Evolutionary conservation across 92 coral and sea anemone genomes (phyloP).

Genomic region (Phymanthus crucifer): DNA sequence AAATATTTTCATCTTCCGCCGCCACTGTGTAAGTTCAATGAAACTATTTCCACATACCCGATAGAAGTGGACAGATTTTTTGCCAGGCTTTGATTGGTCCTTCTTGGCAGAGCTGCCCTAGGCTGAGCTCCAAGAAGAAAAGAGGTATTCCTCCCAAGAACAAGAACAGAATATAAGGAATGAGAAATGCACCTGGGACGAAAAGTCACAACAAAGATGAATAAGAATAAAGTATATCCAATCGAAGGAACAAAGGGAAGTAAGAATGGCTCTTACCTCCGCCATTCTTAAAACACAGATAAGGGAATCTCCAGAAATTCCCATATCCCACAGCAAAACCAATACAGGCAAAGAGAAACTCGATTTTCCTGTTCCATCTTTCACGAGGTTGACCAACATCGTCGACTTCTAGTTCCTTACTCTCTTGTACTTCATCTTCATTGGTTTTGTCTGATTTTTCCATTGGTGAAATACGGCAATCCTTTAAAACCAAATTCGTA

Average conservation of each 20-base stretch:
- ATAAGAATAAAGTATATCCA: too few species aligned
- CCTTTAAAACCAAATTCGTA: background rate
- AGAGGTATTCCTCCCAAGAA: constrained; percentile 78
- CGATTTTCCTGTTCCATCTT: constrained; percentile 82
- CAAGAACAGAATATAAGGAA: constrained; percentile 82
- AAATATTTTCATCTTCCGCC: too few species aligned
- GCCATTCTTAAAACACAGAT: constrained; percentile 93
- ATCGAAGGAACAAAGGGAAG: too few species aligned
- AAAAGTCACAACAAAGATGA: background rate
- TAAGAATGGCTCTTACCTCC: constrained; percentile 82
- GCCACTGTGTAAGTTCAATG: too few species aligned
- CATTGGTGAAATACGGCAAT: constrained; percentile 13
- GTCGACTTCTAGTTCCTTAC: background rate
- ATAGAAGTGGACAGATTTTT: constrained; percentile 73
- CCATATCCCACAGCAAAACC: constrained; percentile 97
- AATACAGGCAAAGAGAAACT: constrained; percentile 83
- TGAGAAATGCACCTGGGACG: constrained; percentile 77
- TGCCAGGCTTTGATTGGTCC: constrained; percentile 89
- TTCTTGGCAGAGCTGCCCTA: constrained; percentile 81
- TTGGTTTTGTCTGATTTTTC: background rate
- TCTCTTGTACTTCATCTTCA: background rate
- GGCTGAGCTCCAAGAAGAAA: constrained; percentile 81
- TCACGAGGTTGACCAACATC: constrained; percentile 44
- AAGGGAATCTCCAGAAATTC: constrained; percentile 94
- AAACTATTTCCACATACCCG: constrained; percentile 49